Percentiles rank a stretch among this genome's conserved stretches.
Evolutionary conservation across 2,797 vertebrate species (phyloP).

Genomic region (Sebastes umbrosus): DNA sequence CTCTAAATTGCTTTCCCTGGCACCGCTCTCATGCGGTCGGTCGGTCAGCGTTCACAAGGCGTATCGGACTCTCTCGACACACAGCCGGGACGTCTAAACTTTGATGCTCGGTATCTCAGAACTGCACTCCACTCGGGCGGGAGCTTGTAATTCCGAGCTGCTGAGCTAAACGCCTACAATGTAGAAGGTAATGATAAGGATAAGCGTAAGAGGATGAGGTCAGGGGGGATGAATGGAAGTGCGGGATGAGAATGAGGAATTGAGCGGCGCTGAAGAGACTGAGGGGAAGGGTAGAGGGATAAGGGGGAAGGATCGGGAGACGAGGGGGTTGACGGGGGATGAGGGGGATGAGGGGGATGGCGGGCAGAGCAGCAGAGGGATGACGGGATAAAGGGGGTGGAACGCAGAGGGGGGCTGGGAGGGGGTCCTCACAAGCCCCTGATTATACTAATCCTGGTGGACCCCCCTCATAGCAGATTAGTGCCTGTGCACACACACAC

Average conservation of each 20-base stretch:
- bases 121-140: conserved; percentile 33
- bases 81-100: conserved; percentile 37
- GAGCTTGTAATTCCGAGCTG: conserved; percentile 66
- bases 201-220: conserved; percentile 75
- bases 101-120: conserved; percentile 49
- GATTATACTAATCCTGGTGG: conserved; percentile 81
- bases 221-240: conserved; percentile 55
- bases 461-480: conserved; percentile 73
- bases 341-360: conserved; percentile 24
- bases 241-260: conserved; percentile 54
- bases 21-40: conserved; percentile 10
- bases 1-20: conserved; percentile 30
- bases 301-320: conserved; percentile 41
- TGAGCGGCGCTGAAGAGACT: conserved; percentile 45
- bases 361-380: conserved; percentile 10
- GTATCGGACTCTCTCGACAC: conserved; percentile 23
- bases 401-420: conserved; percentile 30
- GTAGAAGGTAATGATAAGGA: conserved; percentile 74
- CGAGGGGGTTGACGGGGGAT: conserved; percentile 33
- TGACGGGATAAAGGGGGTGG: conserved; percentile 28
- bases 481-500: conserved; percentile 43
- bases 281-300: conserved; percentile 61
- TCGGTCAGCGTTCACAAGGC: conserved; percentile 8
- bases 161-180: conserved; percentile 68
- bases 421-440: conserved; percentile 57